Base-by-base conservation (phyloP, 1,140 invertebrate genomes). In the Parasteatoda tepidariorum region DNA sequence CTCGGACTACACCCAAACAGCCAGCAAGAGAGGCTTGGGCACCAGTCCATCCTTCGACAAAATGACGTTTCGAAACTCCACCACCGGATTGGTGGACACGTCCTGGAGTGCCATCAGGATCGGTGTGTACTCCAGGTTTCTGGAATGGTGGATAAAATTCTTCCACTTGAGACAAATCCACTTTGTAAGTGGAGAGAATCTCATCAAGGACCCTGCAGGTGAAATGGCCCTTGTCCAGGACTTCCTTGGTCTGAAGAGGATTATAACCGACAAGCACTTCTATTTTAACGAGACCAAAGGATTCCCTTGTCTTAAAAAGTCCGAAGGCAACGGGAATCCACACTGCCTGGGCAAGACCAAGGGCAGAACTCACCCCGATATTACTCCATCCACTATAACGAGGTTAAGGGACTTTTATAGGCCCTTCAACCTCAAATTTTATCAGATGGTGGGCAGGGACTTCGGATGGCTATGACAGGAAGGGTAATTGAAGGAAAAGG, bases 321-420 rank as follows among this genome's bases (percentile, higher is more conserved):
- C 93, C 0, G 94, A 95, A n/a, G 92, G 92, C 4, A 91, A 92
- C 18, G 92, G 94, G 2, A 93, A 92, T 7, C 94, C 95, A 0
- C 95, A 97, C 87, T 98, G 97, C 89, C 90, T 98, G 54, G 96
- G 95, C 61, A 97, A 96, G 89, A 97, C 95, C 5, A 98, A 98
- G 90, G 97, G 97, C 2, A 90, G 97, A 26, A 94, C 92, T 86
- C 97, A 98, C 90, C 96, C 96, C 2, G 91, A 92, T 70, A 94
- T 98, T 74, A 91, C 94, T 86, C 90, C 92, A 0, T 89, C 90
- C 59, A 93, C 94, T 48, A 90, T 97, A 76, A 91, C 93, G 85
- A 90, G 92, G 81, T 91, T 98, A 31, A 90, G 93, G 85, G 93
- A 97, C 87, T 98, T 98, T 88, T 98, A 96, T 88, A 91, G 93